Evolutionary conservation across 2,888 invertebrate genomes (phyloP).

Genomic region (Aporophyla nigra): DNA sequence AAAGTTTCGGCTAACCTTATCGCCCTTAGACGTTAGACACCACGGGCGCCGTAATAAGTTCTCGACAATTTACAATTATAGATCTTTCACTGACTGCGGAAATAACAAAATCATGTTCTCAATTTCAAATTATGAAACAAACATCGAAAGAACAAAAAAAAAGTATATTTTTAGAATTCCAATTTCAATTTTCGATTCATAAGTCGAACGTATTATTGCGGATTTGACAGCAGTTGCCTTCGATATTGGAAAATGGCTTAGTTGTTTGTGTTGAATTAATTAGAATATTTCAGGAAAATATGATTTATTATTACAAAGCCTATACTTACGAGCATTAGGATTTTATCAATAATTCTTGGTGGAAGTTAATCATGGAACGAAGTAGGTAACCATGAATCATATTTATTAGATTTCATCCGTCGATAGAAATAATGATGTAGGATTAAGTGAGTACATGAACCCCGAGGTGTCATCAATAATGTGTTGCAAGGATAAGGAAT

Average conservation of each 20-base stretch:
- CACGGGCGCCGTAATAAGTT: conserved; percentile 34
- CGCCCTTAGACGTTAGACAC: conserved; percentile 43
- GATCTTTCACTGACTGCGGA: conserved; percentile 7
- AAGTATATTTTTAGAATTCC: conserved; percentile 14
- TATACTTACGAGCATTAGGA: conserved; percentile 14
- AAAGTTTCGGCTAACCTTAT: conserved; percentile 53
- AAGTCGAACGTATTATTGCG: neutral
- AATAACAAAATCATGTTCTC: conserved; percentile 25
- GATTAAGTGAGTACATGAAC: conserved; percentile 37
- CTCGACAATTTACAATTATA: conserved; percentile 12
- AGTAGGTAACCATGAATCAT: conserved; percentile 52
- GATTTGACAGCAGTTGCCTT: neutral
- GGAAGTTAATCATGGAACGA: conserved; percentile 25
- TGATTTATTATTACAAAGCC: neutral
- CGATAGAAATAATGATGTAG: conserved; percentile 48
- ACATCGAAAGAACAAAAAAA: neutral
- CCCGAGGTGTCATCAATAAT: conserved; percentile 58
- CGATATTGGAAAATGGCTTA: conserved; percentile 12
- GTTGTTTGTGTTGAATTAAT: neutral
- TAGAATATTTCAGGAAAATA: neutral
- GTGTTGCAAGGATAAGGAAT: conserved; percentile 58
- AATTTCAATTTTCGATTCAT: conserved; percentile 7
- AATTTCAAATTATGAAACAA: conserved; percentile 11
- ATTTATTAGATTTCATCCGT: conserved; percentile 47
- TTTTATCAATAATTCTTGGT: conserved; percentile 40